phyloP scores from a whole-genome alignment of 1,140 invertebrate genomes.

The Agrypnia vestita region DNA sequence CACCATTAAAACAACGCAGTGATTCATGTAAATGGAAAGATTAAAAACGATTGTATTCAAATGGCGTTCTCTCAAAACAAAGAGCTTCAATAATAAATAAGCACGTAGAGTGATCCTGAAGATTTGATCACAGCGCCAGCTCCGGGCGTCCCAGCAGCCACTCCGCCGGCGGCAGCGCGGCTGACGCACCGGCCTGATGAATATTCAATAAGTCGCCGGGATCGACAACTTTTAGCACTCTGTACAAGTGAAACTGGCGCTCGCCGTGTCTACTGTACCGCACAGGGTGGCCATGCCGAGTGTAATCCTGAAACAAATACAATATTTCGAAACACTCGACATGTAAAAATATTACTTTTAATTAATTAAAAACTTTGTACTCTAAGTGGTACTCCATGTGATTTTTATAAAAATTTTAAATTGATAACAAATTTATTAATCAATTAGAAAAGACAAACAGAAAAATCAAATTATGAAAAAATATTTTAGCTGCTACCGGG shows the following conservation, averaged over 20 bases:
- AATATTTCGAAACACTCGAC: too few relatives aligned
- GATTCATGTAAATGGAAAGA: slow-evolving; percentile 18
- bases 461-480: too few relatives aligned
- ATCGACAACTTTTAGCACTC: slow-evolving; percentile 60
- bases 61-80: slow-evolving; percentile 4
- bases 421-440: too few relatives aligned
- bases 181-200: slow-evolving; percentile 57
- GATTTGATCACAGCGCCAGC: slow-evolving; percentile 28
- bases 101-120: slow-evolving; percentile 38
- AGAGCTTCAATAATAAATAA: slow-evolving; percentile 54
- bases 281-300: too few relatives aligned
- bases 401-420: too few relatives aligned
- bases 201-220: slow-evolving; percentile 58
- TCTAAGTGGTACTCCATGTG: too few relatives aligned
- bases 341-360: too few relatives aligned
- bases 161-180: neutral
- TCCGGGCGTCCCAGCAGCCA: neutral
- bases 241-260: slow-evolving; percentile 49
- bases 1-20: neutral
- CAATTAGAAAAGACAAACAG: too few relatives aligned
- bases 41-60: slow-evolving; percentile 40
- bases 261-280: neutral
- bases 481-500: too few relatives aligned
- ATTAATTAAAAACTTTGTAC: too few relatives aligned
- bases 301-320: too few relatives aligned